A percentile compares a stretch with the other conserved stretches of the same genome.
phyloP scores from a whole-genome alignment of 2,888 invertebrate genomes.

The Callosobruchus maculatus region DNA sequence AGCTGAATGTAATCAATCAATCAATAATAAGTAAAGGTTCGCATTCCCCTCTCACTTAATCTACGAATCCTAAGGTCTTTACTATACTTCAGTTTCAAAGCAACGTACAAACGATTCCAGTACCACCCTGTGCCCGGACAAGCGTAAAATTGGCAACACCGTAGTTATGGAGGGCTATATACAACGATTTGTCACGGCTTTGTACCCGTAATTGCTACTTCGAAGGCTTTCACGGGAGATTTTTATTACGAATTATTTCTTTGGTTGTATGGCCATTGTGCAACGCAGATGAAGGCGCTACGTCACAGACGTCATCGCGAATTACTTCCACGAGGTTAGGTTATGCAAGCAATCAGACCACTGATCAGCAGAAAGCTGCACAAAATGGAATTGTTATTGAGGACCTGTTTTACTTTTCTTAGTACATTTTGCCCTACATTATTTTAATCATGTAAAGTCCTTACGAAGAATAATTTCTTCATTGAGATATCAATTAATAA shows the following conservation, averaged over 20 bases:
- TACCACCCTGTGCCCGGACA: background rate
- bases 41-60: too few relatives aligned
- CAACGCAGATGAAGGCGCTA: background rate
- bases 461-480: too few relatives aligned
- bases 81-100: too few relatives aligned
- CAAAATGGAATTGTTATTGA: background rate
- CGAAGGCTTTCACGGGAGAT: background rate
- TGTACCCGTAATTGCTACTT: background rate
- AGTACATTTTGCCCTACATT: too few relatives aligned
- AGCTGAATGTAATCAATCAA: too few relatives aligned
- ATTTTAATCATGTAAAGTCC: too few relatives aligned
- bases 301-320: background rate
- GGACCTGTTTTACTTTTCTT: too few relatives aligned
- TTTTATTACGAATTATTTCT: background rate
- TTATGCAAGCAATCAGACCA: background rate
- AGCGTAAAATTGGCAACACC: background rate
- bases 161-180: conserved; percentile 5
- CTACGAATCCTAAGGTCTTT: too few relatives aligned
- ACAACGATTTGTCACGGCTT: conserved; percentile 19
- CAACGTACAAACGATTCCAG: background rate
- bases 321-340: background rate
- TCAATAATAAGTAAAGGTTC: too few relatives aligned
- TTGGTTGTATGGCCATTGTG: background rate
- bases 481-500: too few relatives aligned
- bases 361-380: too few relatives aligned